A percentile compares a stretch with the other conserved stretches of the same genome.
Conservation (phyloP, 2,113 vertebrate species). For the Myanophis thanlyinensis region DNA sequence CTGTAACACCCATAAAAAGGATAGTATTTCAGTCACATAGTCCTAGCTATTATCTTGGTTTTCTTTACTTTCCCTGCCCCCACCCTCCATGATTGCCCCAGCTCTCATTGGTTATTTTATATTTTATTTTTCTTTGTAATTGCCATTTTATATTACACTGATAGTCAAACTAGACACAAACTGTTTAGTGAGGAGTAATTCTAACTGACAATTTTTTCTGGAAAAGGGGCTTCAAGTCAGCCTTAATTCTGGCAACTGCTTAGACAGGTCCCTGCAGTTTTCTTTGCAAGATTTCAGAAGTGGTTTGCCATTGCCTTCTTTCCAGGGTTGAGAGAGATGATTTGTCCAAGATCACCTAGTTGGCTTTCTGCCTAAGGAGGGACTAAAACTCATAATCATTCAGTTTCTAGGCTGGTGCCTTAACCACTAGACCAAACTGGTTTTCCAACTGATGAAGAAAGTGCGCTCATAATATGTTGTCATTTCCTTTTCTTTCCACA, state of each 20-base stretch:
- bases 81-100: background rate
- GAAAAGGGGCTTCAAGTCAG: background rate
- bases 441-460: background rate
- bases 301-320: background rate
- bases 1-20: background rate
- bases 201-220: background rate
- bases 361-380: background rate
- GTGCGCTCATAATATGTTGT: background rate
- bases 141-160: constrained; percentile 9
- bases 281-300: background rate
- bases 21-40: background rate
- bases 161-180: background rate
- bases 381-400: background rate
- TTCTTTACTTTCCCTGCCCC: background rate
- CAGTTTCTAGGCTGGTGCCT: background rate
- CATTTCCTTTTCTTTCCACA: background rate
- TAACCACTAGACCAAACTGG: background rate
- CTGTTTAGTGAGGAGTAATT: background rate
- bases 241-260: background rate
- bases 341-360: background rate
- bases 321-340: background rate
- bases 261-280: background rate
- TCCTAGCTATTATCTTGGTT: background rate
- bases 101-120: background rate
- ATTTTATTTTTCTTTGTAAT: constrained; percentile 1